A percentile compares a stretch with the other conserved stretches of the same genome.
phyloP scores from a whole-genome alignment of 1,140 invertebrate species.

The Neuroterus valhalla region DNA sequence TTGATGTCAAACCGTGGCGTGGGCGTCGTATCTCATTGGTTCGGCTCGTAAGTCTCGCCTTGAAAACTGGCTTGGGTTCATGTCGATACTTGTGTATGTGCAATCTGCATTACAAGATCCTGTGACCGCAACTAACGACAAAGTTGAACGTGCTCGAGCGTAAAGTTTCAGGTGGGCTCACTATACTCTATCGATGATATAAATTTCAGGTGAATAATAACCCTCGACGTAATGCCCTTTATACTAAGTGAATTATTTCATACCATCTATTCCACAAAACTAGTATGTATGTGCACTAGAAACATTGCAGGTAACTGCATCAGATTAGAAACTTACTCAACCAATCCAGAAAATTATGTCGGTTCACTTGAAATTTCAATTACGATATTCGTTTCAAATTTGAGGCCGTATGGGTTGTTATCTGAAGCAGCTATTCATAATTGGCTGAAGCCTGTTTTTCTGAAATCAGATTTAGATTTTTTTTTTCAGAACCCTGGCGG shows the following conservation, averaged over 20 bases:
- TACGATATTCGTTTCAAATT: too few relatives aligned
- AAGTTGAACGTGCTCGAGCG: slow-evolving; percentile 28
- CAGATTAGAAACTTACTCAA: background rate
- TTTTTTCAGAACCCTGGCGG: too few relatives aligned
- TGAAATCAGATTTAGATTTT: too few relatives aligned
- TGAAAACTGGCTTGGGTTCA: slow-evolving; percentile 39
- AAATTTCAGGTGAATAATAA: slow-evolving; percentile 26
- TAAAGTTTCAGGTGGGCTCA: slow-evolving; percentile 24
- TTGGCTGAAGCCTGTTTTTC: too few relatives aligned
- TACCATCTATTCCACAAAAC: background rate
- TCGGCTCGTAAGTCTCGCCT: slow-evolving; percentile 40
- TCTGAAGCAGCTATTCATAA: too few relatives aligned
- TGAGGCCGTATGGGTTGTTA: too few relatives aligned
- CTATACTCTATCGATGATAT: slow-evolving; percentile 21
- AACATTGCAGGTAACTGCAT: background rate
- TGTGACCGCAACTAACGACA: slow-evolving; percentile 27
- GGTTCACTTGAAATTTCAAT: background rate
- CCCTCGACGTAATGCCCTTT: background rate
- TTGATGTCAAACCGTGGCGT: slow-evolving; percentile 48
- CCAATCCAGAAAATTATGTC: background rate
- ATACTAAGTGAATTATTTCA: slow-evolving; percentile 16
- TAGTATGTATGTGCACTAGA: background rate
- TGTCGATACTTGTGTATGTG: slow-evolving; percentile 28
- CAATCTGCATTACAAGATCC: slow-evolving; percentile 28
- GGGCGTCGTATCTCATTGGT: slow-evolving; percentile 49